Percentiles rank a stretch among this genome's conserved stretches.
These are phyloP conservation scores for Cynopterus sphinx DNA, from an alignment of 2,797 vertebrate genomes.

Conservation along the genomic window DNA sequence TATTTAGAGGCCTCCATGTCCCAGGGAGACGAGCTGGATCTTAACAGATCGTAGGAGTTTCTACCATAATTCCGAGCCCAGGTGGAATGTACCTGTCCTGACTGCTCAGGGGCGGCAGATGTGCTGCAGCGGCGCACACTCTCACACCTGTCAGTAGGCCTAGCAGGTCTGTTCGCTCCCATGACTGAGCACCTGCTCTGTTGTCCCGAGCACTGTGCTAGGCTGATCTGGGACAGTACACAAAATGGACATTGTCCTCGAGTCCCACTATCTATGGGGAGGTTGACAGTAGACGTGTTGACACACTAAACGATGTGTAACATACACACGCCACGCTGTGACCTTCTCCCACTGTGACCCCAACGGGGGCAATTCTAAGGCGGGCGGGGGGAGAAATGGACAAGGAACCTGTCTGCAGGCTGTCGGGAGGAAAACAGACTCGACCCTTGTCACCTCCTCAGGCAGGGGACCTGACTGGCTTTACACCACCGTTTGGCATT, in stretches of 20 bases:
- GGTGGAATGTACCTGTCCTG: background rate
- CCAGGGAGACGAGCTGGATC: background rate
- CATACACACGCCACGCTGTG: background rate
- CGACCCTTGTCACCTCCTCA: background rate
- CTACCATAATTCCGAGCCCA: background rate
- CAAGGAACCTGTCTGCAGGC: background rate
- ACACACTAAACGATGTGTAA: background rate
- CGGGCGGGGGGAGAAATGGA: background rate
- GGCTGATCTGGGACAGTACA: background rate
- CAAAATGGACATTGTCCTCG: background rate
- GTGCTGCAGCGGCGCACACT: fast-evolving
- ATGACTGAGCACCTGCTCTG: background rate
- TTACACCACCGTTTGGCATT: background rate
- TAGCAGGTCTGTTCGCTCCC: background rate
- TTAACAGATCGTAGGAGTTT: background rate
- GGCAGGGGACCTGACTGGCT: background rate
- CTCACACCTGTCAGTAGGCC: background rate
- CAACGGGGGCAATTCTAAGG: background rate
- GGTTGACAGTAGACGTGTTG: background rate
- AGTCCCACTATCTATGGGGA: background rate
- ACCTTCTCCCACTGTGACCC: background rate
- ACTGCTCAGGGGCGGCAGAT: background rate
- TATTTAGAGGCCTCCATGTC: background rate
- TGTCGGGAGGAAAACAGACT: background rate
- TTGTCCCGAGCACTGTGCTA: background rate